Evolutionary conservation across 2,113 vertebrate genomes (phyloP), one percentile per base, ranked within the genome.

Genomic region (Menidia beryllina): DNA sequence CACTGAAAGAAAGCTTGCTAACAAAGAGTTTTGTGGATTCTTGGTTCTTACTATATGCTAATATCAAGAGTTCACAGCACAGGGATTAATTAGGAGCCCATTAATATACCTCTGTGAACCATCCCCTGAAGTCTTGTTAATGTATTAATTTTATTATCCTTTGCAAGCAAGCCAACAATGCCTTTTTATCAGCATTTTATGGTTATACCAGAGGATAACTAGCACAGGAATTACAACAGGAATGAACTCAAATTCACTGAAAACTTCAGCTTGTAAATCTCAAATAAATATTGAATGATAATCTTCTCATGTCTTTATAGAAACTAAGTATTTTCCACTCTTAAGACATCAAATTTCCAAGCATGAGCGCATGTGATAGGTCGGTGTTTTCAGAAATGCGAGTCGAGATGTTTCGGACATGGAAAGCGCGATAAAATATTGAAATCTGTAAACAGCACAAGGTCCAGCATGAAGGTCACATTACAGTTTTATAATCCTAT

Each of bases 71-170:
- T 88, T 76, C 66, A 65, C 74, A 72, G 61, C 67, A 61, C 39
- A 50, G 52, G 56, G 84, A 68, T 75, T 88, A 88, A 91, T 89
- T 88, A 88, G 75, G 76, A 70, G 49, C 41, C 57, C 65, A 78
- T 89, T 80, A 87, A 57, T 76, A 81, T 63, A 60, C 69, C 62
- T 41, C 65, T 64, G 48, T 63, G 72, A 75, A 50, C 63, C 52
- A 5, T 38, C 65, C 58, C 49, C 53, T 20, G 39, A 49, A 78
- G 34, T 47, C 70, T 88, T 68, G 89, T 88, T 86, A 88, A 81
- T 62, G 36, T 39, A 64, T 51, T 48, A 74, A 83, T 20, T 79
- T 63, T 68, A 72, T 66, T 81, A 70, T 80, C 67, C 75, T 52
- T 77, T 85, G 67, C 61, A 58, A 54, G 62, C 54, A 79, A 49